Conservation (phyloP, 2,113 vertebrate species). For the Tachuris rubrigastra region DNA sequence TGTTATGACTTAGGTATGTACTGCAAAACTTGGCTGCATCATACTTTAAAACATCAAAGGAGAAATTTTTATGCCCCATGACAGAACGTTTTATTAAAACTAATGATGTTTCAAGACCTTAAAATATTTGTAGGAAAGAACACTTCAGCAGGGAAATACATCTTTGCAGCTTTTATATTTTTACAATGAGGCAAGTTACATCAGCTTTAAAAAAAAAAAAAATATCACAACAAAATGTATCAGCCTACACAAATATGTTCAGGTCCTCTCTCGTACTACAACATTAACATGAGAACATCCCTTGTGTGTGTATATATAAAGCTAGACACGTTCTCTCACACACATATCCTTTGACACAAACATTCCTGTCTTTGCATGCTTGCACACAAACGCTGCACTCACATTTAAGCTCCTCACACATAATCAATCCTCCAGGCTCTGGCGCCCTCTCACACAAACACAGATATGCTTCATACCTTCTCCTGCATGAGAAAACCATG, state of each 20-base stretch:
- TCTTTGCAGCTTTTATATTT: neutral
- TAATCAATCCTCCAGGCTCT: slow-evolving; percentile 38
- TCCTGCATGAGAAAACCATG: neutral
- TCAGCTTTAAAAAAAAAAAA: neutral
- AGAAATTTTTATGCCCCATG: neutral
- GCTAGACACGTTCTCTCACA: neutral
- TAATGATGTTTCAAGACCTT: slow-evolving; percentile 16
- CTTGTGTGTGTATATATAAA: fast-evolving
- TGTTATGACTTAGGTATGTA: neutral
- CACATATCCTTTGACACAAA: neutral
- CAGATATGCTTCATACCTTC: slow-evolving; percentile 23
- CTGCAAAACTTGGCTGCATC: neutral
- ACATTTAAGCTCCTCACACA: neutral
- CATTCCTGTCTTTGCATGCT: neutral
- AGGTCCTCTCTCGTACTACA: neutral
- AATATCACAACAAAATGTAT: neutral
- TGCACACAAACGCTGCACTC: neutral
- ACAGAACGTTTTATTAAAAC: slow-evolving; percentile 40
- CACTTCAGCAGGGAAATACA: neutral
- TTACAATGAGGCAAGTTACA: neutral
- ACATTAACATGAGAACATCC: neutral
- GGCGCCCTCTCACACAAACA: neutral
- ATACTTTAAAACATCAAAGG: neutral
- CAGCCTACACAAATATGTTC: neutral
- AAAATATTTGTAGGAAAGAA: neutral